Evolutionary conservation across 2,113 vertebrate species (phyloP), one percentile per base, ranked within the genome.

Genomic region (Hippocampus zosterae): DNA sequence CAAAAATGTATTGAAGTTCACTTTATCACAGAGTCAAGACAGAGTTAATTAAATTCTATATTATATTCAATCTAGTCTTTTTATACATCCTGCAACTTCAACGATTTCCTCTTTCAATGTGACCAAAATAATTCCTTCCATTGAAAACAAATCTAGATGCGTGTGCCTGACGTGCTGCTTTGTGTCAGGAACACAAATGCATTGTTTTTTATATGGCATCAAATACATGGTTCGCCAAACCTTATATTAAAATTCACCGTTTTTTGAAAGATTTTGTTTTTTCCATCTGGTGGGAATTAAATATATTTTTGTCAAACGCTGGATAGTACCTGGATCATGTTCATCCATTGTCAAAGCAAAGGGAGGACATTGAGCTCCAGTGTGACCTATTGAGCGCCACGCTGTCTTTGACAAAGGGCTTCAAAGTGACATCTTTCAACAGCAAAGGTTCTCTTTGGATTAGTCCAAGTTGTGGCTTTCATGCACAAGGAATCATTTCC

Each of bases 351-450:
- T 56, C 48, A 0, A 44, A 6, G 73, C 29, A 50, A 60, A 67
- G 64, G 66, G 29, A 46, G 41, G 72, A 74, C 65, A 59, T 11
- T 27, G 55, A 78, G 65, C 74, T 55, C 59, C 83, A 78, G 72
- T 65, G 12, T 81, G 83, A 88, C 82, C 84, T 69, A 55, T 72
- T 70, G 63, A 23, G 80, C 78, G 50, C 44, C 79, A 41, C 52
- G 11, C 10, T 44, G 33, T 69, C 83, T 71, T 37, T 72, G 73
- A 77, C 74, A 16, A 55, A 40, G 8, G 27, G 68, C 81, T 85
- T 89, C 85, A 89, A 87, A 88, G 86, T 67, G 0, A 15, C 72
- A 3, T 81, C 83, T 83, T 84, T 83, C 79, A 81, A 84, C 27
- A 15, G 70, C 27, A 70, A 66, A 69, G 46, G 48, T 74, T n/a